These are phyloP conservation scores for Carposina sasakii DNA, from an alignment of 1,140 invertebrate genomes.

Conservation along the genomic window DNA sequence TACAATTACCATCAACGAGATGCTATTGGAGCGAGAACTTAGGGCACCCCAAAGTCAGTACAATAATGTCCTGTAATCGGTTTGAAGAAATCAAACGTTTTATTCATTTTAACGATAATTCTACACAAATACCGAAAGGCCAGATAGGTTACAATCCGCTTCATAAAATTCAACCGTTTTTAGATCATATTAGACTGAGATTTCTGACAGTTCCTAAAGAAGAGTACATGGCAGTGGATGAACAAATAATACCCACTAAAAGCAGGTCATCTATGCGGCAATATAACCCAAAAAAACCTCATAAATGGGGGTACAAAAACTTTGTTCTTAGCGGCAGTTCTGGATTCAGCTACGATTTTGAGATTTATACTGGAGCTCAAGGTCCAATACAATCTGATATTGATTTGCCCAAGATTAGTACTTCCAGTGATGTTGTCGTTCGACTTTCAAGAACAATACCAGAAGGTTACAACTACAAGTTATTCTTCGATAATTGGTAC, in stretches of 20 bases:
- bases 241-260: constrained; percentile 43
- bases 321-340: constrained; percentile 33
- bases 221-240: constrained; percentile 41
- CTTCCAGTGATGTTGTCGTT: constrained; percentile 37
- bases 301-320: constrained; percentile 35
- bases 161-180: constrained; percentile 30
- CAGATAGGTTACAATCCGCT: constrained; percentile 16
- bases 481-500: constrained; percentile 56
- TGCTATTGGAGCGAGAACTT: constrained; percentile 25
- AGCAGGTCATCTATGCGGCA: constrained; percentile 16
- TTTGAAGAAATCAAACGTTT: constrained; percentile 33
- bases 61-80: constrained; percentile 29
- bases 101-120: constrained; percentile 34
- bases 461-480: constrained; percentile 40
- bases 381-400: constrained; percentile 19
- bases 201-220: constrained; percentile 33
- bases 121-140: constrained; percentile 6
- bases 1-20: constrained; percentile 23
- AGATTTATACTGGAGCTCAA: constrained; percentile 43
- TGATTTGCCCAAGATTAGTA: constrained; percentile 29
- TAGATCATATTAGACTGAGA: constrained; percentile 22
- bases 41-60: constrained; percentile 21
- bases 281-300: constrained; percentile 41
- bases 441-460: constrained; percentile 27
- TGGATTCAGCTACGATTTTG: constrained; percentile 22